Evolutionary conservation across 2,888 invertebrate species (phyloP), one percentile per base, ranked within the genome.

Genomic region (Dione vanillae): DNA sequence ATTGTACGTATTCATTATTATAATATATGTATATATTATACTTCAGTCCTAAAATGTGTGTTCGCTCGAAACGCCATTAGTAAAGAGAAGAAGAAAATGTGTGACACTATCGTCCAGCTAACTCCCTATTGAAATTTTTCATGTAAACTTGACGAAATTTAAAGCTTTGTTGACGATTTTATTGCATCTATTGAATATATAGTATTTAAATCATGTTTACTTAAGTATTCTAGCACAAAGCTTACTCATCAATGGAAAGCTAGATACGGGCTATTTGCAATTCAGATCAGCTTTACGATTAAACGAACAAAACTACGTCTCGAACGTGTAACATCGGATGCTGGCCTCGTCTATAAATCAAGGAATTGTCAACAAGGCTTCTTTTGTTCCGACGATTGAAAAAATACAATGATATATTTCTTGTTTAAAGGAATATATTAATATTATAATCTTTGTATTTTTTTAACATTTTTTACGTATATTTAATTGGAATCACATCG

Each of bases 261-360:
- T 43, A 27, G 59, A 12, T 19, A 64, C 64, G 19, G n/a, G 35
- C 40, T 49, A 64, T 64, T 64, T 64, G 47, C 64, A 64, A 64
- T 64, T 64, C 64, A 64, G 47, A 64, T 64, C 37, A 14, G 19
- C 12, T 47, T 37, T 49, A 64, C 35, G 45, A 49, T 35, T 14
- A 47, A 64, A 49, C 16, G 47, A 64, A 37, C n/a, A 64, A 64
- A 64, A 49, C 64, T 37, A 9, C 64, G 37, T 49, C 45, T n/a
- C n/a, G n/a, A n/a, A n/a, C n/a, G n/a, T n/a, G n/a, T n/a, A n/a
- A n/a, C n/a, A n/a, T n/a, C n/a, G 37, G 37, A 49, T 12, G 45
- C 35, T 45, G n/a, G 64, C 35, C 35, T 64, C 49, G 64, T 47
- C 47, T 35, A 47, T 49, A 64, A 49, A 64, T 64, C 64, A 49